A percentile compares a stretch with the other conserved stretches of the same genome.
These are phyloP conservation scores for Helicoverpa armigera DNA, from an alignment of 1,140 invertebrate genomes.

Conservation along the genomic window DNA sequence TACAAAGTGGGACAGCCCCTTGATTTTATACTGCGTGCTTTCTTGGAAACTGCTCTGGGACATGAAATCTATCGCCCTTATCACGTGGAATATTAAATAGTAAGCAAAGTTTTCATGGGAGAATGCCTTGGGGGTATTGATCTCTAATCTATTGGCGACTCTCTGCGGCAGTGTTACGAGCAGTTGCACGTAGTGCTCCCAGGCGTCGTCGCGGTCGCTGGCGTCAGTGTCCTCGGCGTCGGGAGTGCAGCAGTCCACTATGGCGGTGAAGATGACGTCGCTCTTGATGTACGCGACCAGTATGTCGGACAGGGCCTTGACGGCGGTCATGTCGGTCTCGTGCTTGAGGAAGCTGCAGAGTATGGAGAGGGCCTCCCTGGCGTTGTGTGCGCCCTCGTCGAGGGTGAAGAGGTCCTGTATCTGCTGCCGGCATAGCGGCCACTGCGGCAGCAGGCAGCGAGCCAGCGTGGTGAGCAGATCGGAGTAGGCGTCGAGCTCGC, in stretches of 20 bases:
- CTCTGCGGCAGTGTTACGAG: conserved; percentile 89
- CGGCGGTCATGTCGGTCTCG: conserved; percentile 62
- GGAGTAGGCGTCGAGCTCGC: conserved; percentile 58
- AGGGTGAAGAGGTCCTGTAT: conserved; percentile 84
- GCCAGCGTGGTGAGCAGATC: conserved; percentile 56
- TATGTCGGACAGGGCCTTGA: conserved; percentile 77
- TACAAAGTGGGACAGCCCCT: conserved; percentile 86
- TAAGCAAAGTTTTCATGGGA: conserved; percentile 87
- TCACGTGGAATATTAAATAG: conserved; percentile 88
- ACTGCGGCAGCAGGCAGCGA: conserved; percentile 60
- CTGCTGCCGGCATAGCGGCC: conserved; percentile 73
- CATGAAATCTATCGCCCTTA: conserved; percentile 88
- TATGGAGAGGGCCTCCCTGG: conserved; percentile 84
- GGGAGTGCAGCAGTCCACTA: conserved; percentile 73
- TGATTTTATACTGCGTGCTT: conserved; percentile 79
- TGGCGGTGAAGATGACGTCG: conserved; percentile 86
- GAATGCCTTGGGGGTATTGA: conserved; percentile 87
- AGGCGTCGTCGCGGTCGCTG: conserved; percentile 67
- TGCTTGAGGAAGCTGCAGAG: conserved; percentile 84
- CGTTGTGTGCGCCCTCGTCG: conserved; percentile 85
- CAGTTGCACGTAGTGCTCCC: conserved; percentile 88
- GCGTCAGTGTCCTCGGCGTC: conserved; percentile 29
- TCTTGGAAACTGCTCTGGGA: conserved; percentile 77
- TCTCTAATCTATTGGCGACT: conserved; percentile 89
- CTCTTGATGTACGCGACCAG: conserved; percentile 86